Evolutionary conservation across 2,797 vertebrate genomes (phyloP), one percentile per base, ranked within the genome.

Genomic region (Picus viridis): DNA sequence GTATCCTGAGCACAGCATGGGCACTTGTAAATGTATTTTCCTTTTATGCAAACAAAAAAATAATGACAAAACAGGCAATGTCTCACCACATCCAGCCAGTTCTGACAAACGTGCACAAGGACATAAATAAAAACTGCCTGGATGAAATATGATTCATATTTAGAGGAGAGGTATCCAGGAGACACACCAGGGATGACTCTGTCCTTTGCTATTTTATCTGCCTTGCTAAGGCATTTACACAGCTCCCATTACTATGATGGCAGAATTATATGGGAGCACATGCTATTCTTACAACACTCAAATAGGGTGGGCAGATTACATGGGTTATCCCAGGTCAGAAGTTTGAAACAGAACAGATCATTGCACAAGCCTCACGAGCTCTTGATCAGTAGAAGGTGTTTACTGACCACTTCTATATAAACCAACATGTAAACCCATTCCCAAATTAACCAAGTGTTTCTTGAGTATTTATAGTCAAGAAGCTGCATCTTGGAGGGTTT

Each of bases 151-250:
- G 57, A 73, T 47, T 83, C 24, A 20, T 73, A 57, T 45, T 15
- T 47, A 36, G 61, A 91, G 53, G 16, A 57, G 49, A 93, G 49
- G 61, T 53, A 20, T 34, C 47, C 59, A 72, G 76, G 63, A 95
- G 76, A 89, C 1, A 9, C 86, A 77, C 91, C 92, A 92, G 68
- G 47, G 71, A 61, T 96, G 79, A 94, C 71, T 95, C 67, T 71
- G 57, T 65, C 32, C 45, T 54, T 57, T 84, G 88, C 64, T 88
- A 88, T 92, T 95, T 95, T 70, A 92, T 95, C 91, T 86, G 23
- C 32, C 91, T 71, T 67, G 76, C 92, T 83, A 57, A 80, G 41
- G 75, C 67, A 93, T 71, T 89, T 86, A 53, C 53, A 73, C 0
- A 1, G 76, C 83, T 95, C 85, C 67, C 53, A 88, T 88, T 86